These are phyloP conservation scores for Andrena marginata DNA, from an alignment of 2,888 invertebrate species.

Conservation along the genomic window DNA sequence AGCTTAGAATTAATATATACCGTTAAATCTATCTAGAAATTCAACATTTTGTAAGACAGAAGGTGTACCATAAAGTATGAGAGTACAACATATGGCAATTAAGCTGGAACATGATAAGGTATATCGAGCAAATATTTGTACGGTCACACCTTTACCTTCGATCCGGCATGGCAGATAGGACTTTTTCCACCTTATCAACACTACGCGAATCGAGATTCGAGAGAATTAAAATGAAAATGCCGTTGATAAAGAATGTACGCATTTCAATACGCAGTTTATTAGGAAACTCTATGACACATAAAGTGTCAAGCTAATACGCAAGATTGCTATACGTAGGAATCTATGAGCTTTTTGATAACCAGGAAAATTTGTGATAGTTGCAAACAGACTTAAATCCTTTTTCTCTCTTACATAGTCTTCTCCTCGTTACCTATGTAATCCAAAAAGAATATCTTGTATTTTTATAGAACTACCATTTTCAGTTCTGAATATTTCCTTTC, in stretches of 20 bases:
- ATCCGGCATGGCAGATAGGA: constrained; percentile 55
- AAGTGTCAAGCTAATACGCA: not conserved
- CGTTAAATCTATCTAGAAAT: constrained; percentile 15
- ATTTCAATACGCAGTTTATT: not conserved
- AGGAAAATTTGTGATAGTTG: no score
- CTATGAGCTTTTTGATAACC: no score
- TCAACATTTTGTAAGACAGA: constrained; percentile 58
- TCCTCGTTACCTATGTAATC: no score
- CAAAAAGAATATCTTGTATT: not conserved
- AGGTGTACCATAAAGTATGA: constrained; percentile 70
- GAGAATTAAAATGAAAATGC: constrained; percentile 42
- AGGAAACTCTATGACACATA: not conserved
- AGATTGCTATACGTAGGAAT: no score
- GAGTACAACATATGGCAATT: constrained; percentile 80
- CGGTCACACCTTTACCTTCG: constrained; percentile 75
- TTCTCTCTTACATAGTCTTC: no score
- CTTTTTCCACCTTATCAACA: constrained; percentile 64
- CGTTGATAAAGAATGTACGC: constrained; percentile 5
- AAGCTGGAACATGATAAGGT: constrained; percentile 80
- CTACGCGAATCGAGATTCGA: constrained; percentile 56
- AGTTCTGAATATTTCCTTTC: not conserved
- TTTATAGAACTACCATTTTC: not conserved
- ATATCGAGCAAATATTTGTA: constrained; percentile 79
- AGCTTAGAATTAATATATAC: constrained; percentile 15
- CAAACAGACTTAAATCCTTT: no score